phyloP scores from a whole-genome alignment of 2,797 vertebrate genomes.

The Chromobotia macracanthus region DNA sequence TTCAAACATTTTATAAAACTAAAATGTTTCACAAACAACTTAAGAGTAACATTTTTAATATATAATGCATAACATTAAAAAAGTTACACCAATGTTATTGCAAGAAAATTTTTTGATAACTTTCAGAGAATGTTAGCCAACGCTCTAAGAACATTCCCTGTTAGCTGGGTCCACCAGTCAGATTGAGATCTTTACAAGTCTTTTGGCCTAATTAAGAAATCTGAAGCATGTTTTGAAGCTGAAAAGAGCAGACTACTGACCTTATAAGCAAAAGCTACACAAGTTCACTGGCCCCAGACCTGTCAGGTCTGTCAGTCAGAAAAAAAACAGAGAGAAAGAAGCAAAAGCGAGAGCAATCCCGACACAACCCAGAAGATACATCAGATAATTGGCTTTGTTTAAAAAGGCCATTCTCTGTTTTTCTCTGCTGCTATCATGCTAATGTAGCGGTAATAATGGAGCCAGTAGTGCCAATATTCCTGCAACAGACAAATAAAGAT shows the following conservation, averaged over 20 bases:
- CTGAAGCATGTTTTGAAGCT: conserved; percentile 76
- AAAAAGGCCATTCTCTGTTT: conserved; percentile 38
- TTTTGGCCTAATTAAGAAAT: conserved; percentile 83
- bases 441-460: conserved; percentile 23
- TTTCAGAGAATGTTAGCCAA: too few relatives aligned
- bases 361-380: conserved; percentile 23
- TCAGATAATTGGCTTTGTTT: conserved; percentile 50
- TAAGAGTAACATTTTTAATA: too few relatives aligned
- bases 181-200: conserved; percentile 68
- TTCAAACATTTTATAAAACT: too few relatives aligned
- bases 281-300: conserved; percentile 51
- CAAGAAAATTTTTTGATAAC: too few relatives aligned
- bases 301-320: conserved; percentile 66
- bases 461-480: conserved; percentile 71
- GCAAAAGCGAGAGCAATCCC: conserved; percentile 65
- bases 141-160: too few relatives aligned
- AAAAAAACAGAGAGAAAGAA: conserved; percentile 71
- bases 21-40: too few relatives aligned
- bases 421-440: conserved; percentile 17
- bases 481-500: conserved; percentile 59
- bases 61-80: too few relatives aligned
- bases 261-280: conserved; percentile 70
- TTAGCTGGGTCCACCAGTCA: conserved; percentile 49
- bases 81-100: too few relatives aligned
- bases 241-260: conserved; percentile 78